Conservation (phyloP, 2,888 invertebrate species). For the Copidosoma aretas region DNA sequence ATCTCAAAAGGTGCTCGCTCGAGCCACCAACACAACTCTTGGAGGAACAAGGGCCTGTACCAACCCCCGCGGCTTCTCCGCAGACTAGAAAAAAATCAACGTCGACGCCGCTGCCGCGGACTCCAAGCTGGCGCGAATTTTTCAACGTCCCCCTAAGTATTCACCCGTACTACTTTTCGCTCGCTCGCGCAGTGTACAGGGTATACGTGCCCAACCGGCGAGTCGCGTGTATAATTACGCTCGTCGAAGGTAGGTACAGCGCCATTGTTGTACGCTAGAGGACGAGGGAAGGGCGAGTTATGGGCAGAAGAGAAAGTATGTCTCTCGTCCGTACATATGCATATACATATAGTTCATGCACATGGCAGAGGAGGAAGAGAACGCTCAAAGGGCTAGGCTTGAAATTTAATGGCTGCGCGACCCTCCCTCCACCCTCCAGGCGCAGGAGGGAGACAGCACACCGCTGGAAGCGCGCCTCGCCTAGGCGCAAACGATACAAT, state of each 20-base stretch:
- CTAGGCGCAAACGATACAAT: slow-evolving; percentile 37
- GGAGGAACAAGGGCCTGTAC: too few relatives aligned
- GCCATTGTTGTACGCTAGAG: neutral
- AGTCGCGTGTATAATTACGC: slow-evolving; percentile 30
- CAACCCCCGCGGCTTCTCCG: too few relatives aligned
- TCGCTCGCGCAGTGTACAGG: slow-evolving; percentile 3
- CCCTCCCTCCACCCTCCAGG: neutral
- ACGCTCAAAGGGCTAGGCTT: slow-evolving; percentile 23
- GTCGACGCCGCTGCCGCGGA: neutral
- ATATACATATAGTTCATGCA: too few relatives aligned
- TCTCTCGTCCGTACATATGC: too few relatives aligned
- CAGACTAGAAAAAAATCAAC: slow-evolving; percentile 12
- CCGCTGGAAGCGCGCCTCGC: slow-evolving; percentile 21
- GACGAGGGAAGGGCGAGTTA: neutral
- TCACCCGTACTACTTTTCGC: neutral
- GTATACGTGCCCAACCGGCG: slow-evolving; percentile 15
- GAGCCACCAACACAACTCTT: too few relatives aligned
- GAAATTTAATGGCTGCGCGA: slow-evolving; percentile 32
- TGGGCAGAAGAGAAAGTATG: neutral
- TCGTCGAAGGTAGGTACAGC: slow-evolving; percentile 2
- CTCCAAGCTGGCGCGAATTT: slow-evolving; percentile 17
- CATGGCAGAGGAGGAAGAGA: neutral
- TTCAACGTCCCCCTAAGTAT: slow-evolving; percentile 17
- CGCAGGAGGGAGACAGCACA: slow-evolving; percentile 1
- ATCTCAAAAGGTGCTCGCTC: too few relatives aligned